Base-by-base conservation (phyloP, 1,140 invertebrate species). In the Aporrectodea caliginosa region DNA sequence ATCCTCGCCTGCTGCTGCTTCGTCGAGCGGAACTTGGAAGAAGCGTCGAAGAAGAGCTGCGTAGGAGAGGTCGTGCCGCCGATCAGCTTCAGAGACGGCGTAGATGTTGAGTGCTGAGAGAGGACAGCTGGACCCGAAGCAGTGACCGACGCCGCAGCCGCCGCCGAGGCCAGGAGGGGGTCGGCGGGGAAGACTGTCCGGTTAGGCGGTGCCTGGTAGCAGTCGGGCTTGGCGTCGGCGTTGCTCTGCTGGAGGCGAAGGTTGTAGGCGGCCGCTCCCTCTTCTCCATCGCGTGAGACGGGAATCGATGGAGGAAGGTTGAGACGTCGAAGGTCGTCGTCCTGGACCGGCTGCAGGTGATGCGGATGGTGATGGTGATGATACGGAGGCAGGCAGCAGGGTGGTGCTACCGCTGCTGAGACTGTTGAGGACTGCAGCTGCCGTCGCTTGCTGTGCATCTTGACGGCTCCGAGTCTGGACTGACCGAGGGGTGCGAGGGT, bases 181-280 rank as follows among this genome's bases (percentile, higher is more conserved):
- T 29, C 43, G 33, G 33, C 75, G n/a, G 33, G 35, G 27, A 43
- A n/a, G 75, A 76, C 75, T 31, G 75, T 76, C n/a, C 75, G 22
- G 75, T 76, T 76, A 6, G 75, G 75, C 16, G 75, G 75, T 16
- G 35, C 75, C 75, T 76, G 35, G 70, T 58, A 58, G 43, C 43
- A 58, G 43, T 58, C 43, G 43, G 43, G 43, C 43, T 22, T 6
- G 43, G 43, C 43, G 22, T 58, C 43, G 43, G 43, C 43, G 43
- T 58, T 58, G 43, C 43, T 58, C 43, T 58, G 43, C 43, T 58
- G 43, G 6, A 58, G 43, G 22, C 43, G 43, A 22, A 58, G 43
- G 43, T 58, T 58, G 43, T 58, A 58, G 43, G 22, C 22, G 6
- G 6, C 43, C 6, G 43, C 43, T 22, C 43, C 43, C 43, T 58